These are phyloP conservation scores for Platysteira castanea DNA, from an alignment of 2,113 vertebrate genomes.

Conservation along the genomic window DNA sequence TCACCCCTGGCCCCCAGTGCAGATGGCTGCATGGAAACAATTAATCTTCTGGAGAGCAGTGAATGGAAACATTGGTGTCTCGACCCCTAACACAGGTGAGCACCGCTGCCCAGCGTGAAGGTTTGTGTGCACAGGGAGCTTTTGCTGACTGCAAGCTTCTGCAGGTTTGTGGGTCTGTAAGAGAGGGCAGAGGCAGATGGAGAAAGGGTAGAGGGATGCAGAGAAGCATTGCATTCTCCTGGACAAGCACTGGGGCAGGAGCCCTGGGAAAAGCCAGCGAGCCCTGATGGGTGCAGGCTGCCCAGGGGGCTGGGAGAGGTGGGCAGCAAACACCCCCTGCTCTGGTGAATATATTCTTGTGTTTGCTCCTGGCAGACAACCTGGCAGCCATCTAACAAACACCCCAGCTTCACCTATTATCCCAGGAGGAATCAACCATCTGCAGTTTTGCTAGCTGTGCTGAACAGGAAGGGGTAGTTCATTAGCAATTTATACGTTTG, in stretches of 20 bases:
- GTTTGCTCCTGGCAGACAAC: neutral
- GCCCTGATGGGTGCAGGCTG: neutral
- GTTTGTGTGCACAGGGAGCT: neutral
- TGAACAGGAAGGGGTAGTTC: neutral
- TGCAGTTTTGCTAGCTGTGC: slow-evolving; percentile 7
- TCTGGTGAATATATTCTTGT: neutral
- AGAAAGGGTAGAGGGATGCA: neutral
- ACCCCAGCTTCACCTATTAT: slow-evolving; percentile 14
- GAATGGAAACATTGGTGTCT: neutral
- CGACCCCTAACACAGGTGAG: neutral
- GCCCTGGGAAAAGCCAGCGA: neutral
- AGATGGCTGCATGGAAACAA: neutral
- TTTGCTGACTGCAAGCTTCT: neutral
- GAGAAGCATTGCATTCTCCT: neutral
- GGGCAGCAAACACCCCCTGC: neutral
- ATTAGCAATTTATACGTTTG: slow-evolving; percentile 32
- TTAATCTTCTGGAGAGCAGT: neutral
- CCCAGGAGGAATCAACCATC: slow-evolving; percentile 26
- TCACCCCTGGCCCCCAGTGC: neutral
- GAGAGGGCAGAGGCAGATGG: neutral
- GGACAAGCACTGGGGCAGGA: neutral
- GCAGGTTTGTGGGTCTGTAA: neutral
- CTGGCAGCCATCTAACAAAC: neutral
- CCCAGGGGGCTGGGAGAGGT: neutral
- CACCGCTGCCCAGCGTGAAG: neutral